phyloP scores from a whole-genome alignment of 2,797 vertebrate genomes.

The Phoxinus dragarum region DNA sequence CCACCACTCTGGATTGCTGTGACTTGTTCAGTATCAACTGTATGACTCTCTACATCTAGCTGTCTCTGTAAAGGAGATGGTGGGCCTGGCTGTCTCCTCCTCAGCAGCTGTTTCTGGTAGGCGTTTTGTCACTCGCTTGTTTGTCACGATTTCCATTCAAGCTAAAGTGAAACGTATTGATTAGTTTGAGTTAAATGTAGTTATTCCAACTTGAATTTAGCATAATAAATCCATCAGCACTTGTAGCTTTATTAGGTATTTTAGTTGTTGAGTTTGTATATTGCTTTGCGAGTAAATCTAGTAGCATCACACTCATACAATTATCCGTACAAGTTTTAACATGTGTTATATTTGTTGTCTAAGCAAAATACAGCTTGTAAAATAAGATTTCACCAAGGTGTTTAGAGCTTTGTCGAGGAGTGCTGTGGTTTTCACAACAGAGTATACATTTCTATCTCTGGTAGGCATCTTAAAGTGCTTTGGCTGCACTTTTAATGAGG shows the following conservation, averaged over 20 bases:
- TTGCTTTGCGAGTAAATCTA: not conserved
- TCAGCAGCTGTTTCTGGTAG: conserved; percentile 57
- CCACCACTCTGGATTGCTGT: not conserved
- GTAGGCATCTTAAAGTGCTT: conserved; percentile 44
- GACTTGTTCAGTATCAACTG: conserved; percentile 33
- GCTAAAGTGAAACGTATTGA: conserved; percentile 2
- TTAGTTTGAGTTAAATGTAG: conserved; percentile 14
- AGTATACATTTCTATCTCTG: conserved; percentile 35
- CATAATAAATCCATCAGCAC: not conserved
- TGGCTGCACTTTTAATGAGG: conserved; percentile 29
- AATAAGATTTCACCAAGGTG: conserved; percentile 9
- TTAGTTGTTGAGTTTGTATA: not conserved
- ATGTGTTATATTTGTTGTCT: conserved; percentile 3
- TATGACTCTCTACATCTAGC: conserved; percentile 47
- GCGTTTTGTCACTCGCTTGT: conserved; percentile 43
- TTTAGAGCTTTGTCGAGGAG: conserved; percentile 29
- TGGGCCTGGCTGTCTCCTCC: conserved; percentile 51
- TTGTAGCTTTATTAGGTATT: not conserved
- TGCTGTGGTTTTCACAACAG: conserved; percentile 16
- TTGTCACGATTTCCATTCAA: not conserved
- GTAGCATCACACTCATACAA: not conserved
- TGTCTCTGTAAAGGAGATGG: conserved; percentile 46
- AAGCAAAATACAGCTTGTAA: not conserved
- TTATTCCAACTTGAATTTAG: not conserved
- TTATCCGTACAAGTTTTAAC: not conserved